Percentiles rank a stretch among this genome's conserved stretches.
phyloP scores from a whole-genome alignment of 2,113 vertebrate genomes.

The Oreotragus oreotragus region DNA sequence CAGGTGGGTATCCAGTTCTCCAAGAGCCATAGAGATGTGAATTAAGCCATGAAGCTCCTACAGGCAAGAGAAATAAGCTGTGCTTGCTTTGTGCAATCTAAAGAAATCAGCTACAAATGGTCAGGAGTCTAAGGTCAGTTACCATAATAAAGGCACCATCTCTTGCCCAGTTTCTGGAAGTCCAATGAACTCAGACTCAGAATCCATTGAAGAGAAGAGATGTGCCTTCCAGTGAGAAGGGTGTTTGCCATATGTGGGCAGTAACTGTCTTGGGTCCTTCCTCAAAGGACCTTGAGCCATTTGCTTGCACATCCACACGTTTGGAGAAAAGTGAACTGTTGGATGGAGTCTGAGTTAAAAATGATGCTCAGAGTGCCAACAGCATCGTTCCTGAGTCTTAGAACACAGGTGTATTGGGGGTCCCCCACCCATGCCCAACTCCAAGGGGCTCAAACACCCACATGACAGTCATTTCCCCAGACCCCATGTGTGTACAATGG shows the following conservation, averaged over 20 bases:
- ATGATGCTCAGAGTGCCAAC: neutral
- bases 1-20: neutral
- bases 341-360: neutral
- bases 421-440: too few relatives aligned
- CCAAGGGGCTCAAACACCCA: neutral
- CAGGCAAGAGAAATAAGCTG: neutral
- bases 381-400: neutral
- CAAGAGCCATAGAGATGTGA: neutral
- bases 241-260: neutral
- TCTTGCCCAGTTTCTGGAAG: neutral
- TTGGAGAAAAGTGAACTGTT: neutral
- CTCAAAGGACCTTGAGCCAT: neutral
- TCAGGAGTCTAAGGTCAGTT: neutral
- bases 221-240: neutral
- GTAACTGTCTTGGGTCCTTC: neutral
- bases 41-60: neutral
- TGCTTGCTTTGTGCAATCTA: neutral
- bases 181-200: neutral
- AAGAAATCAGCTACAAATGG: neutral
- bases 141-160: neutral
- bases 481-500: neutral
- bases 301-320: neutral
- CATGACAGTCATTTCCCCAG: neutral
- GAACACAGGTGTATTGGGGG: fast-evolving
- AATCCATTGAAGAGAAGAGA: neutral